A percentile compares a stretch with the other conserved stretches of the same genome.
phyloP scores from a whole-genome alignment of 2,797 vertebrate genomes.

The Muscicapa comitata region DNA sequence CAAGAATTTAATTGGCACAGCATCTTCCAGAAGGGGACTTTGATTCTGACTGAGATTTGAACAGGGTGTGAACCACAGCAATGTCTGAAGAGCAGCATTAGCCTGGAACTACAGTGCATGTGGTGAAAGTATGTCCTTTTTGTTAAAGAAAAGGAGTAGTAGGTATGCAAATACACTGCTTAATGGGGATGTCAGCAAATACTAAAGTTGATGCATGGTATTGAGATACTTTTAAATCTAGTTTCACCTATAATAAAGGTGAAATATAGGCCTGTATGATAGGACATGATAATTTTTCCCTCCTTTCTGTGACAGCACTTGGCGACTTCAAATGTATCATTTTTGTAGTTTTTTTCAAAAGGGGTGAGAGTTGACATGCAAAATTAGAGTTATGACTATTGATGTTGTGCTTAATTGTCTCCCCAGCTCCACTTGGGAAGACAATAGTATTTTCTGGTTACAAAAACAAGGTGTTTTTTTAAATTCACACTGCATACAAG shows the following conservation, averaged over 20 bases:
- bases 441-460: not conserved
- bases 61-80: not conserved
- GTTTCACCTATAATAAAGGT: not conserved
- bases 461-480: not conserved
- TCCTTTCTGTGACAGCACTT: not conserved
- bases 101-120: not conserved
- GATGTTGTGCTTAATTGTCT: not conserved
- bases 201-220: not conserved
- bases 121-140: not conserved
- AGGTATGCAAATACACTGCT: not conserved
- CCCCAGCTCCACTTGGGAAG: not conserved
- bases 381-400: not conserved
- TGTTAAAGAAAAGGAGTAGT: not conserved
- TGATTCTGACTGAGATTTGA: not conserved
- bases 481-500: not conserved
- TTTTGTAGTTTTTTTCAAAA: not conserved
- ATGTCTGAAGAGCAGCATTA: not conserved
- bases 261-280: not conserved
- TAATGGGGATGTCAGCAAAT: not conserved
- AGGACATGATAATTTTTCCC: not conserved
- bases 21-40: not conserved
- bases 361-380: not conserved
- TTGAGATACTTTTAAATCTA: not conserved
- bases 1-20: not conserved
- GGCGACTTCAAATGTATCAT: not conserved